Percentiles rank a stretch among this genome's conserved stretches.
Evolutionary conservation across 2,113 vertebrate genomes (phyloP).

Genomic region (Odontophorus gujanensis): DNA sequence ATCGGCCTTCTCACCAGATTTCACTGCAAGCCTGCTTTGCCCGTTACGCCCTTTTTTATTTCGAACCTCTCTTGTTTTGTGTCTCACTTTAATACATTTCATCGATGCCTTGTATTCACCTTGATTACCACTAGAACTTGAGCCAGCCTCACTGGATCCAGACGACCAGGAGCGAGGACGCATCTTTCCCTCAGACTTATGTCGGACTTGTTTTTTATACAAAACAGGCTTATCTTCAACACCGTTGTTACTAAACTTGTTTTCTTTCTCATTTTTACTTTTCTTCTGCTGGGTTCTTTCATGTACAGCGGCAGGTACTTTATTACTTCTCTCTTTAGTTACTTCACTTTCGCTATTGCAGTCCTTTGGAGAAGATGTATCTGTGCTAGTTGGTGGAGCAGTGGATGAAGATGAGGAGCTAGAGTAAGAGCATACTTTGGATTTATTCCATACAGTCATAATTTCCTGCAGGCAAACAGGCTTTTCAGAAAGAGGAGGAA

Average conservation of each 20-base stretch:
- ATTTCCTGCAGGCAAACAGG: constrained; percentile 98
- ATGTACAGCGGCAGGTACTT: constrained; percentile 62
- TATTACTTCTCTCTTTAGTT: constrained; percentile 81
- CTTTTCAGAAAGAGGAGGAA: constrained; percentile 97
- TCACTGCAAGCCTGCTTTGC: constrained; percentile 85
- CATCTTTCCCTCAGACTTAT: constrained; percentile 87
- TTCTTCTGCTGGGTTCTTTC: constrained; percentile 83
- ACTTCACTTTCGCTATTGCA: constrained; percentile 92
- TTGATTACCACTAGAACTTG: constrained; percentile 93
- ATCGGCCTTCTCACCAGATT: constrained; percentile 84
- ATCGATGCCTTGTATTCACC: constrained; percentile 82
- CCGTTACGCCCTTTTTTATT: constrained; percentile 87
- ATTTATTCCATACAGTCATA: constrained; percentile 98
- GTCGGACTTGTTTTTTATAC: constrained; percentile 86
- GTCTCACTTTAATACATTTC: constrained; percentile 88
- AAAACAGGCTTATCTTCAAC: constrained; percentile 79
- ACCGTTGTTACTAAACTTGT: constrained; percentile 76
- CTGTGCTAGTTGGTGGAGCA: constrained; percentile 94
- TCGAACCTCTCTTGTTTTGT: constrained; percentile 90
- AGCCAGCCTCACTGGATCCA: constrained; percentile 96
- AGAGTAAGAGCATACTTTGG: constrained; percentile 90
- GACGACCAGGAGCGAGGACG: constrained; percentile 97
- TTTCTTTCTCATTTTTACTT: constrained; percentile 90
- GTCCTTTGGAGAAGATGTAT: constrained; percentile 95
- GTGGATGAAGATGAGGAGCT: constrained; percentile 94